Conservation (phyloP, 2,888 invertebrate species). For the Acronicta aceris region DNA sequence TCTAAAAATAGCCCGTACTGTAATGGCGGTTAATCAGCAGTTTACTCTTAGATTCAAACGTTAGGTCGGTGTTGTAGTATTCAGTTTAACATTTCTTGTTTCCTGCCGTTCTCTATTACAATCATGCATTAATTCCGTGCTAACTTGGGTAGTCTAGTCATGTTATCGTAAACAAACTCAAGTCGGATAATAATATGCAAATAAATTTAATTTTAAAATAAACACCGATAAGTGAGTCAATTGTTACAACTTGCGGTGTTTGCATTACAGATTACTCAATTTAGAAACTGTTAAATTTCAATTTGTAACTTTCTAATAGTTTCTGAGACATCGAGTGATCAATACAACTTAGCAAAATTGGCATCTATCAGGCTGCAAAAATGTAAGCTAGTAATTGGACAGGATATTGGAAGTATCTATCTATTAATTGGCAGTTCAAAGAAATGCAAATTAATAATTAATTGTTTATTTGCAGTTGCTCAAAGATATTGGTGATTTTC, state of each 20-base stretch:
- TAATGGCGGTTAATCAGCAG: slow-evolving; percentile 86
- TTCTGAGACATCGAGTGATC: slow-evolving; percentile 10
- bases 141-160: slow-evolving; percentile 54
- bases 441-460: not conserved
- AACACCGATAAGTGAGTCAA: slow-evolving; percentile 46
- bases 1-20: slow-evolving; percentile 84
- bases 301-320: slow-evolving; percentile 27
- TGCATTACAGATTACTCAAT: slow-evolving; percentile 33
- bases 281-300: slow-evolving; percentile 29
- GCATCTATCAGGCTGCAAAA: slow-evolving; percentile 7
- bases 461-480: not conserved
- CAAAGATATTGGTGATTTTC: not conserved
- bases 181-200: slow-evolving; percentile 45
- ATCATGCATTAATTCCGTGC: slow-evolving; percentile 66
- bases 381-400: slow-evolving; percentile 3
- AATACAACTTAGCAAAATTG: slow-evolving; percentile 24
- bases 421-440: slow-evolving; percentile 6
- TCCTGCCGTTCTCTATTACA: slow-evolving; percentile 53
- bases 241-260: slow-evolving; percentile 38
- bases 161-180: slow-evolving; percentile 63
- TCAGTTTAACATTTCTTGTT: slow-evolving; percentile 59
- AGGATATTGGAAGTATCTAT: slow-evolving; percentile 16
- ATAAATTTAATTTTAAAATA: slow-evolving; percentile 51
- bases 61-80: slow-evolving; percentile 60
- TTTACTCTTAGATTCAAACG: slow-evolving; percentile 80